Evolutionary conservation across 2,113 vertebrate species (phyloP).

Genomic region (Myxocyprinus asiaticus): DNA sequence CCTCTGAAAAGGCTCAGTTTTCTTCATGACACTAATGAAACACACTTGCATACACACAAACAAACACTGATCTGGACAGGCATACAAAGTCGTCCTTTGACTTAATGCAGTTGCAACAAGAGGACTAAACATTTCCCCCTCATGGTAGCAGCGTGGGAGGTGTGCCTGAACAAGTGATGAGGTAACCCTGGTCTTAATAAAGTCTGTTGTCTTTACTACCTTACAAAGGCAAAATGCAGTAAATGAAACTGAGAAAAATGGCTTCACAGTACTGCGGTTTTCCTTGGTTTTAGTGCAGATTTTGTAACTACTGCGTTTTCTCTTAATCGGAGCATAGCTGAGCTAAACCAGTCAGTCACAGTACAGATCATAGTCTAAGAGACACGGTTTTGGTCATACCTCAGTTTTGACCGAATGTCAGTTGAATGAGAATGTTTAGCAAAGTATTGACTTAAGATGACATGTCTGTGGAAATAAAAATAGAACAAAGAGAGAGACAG

Average conservation of each 20-base stretch:
- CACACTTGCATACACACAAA: background rate
- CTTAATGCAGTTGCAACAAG: conserved; percentile 1
- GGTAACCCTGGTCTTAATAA: background rate
- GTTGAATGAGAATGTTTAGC: too few species aligned
- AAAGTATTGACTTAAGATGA: too few species aligned
- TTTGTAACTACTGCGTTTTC: too few species aligned
- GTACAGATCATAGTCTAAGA: too few species aligned
- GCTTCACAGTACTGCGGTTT: too few species aligned
- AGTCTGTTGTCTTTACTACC: background rate
- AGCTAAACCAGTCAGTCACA: too few species aligned
- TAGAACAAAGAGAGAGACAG: conserved; percentile 35
- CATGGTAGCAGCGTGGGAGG: background rate
- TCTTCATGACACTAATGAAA: conserved; percentile 45
- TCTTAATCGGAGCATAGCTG: too few species aligned
- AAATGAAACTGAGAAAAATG: too few species aligned
- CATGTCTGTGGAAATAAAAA: conserved; percentile 22
- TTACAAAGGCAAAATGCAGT: too few species aligned
- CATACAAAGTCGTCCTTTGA: conserved; percentile 48
- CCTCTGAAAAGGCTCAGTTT: conserved; percentile 47
- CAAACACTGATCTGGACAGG: conserved; percentile 34
- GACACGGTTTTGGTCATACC: too few species aligned
- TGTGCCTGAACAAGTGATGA: background rate
- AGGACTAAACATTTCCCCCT: background rate
- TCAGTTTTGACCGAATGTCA: too few species aligned
- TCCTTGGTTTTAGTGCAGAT: too few species aligned